Conservation (phyloP, 1,140 invertebrate species). For the Cotesia glomerata region DNA sequence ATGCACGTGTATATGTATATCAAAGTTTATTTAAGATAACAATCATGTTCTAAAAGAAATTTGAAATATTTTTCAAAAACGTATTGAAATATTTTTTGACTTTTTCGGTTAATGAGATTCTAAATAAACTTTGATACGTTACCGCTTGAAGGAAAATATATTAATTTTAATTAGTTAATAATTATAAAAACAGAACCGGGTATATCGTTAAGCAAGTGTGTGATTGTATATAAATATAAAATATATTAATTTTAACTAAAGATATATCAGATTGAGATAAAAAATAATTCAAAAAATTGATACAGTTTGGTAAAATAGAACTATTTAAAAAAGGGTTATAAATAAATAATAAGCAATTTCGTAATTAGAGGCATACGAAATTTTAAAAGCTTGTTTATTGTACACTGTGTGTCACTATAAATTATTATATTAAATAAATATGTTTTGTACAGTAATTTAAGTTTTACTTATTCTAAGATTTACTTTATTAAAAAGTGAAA, state of each 20-base stretch:
- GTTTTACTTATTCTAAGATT: background rate
- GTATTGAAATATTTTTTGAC: background rate
- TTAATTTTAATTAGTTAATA: slow-evolving; percentile 35
- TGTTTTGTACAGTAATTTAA: slow-evolving; percentile 54
- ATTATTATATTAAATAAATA: slow-evolving; percentile 56
- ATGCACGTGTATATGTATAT: slow-evolving; percentile 40
- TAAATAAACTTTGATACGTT: slow-evolving; percentile 31
- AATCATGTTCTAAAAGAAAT: background rate
- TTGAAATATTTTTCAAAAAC: slow-evolving; percentile 6
- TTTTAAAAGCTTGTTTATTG: slow-evolving; percentile 41
- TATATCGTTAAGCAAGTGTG: slow-evolving; percentile 31
- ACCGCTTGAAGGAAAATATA: slow-evolving; percentile 40
- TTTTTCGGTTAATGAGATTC: slow-evolving; percentile 7
- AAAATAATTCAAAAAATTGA: background rate
- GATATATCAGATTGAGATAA: slow-evolving; percentile 13
- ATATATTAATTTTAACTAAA: slow-evolving; percentile 18
- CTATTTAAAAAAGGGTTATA: background rate
- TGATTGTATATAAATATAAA: slow-evolving; percentile 45
- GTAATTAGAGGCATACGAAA: slow-evolving; percentile 17
- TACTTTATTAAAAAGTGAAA: too few species aligned
- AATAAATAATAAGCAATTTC: too few species aligned
- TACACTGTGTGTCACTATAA: slow-evolving; percentile 51
- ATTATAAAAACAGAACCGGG: too few species aligned
- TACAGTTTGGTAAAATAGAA: background rate
- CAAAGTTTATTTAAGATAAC: background rate